These are phyloP conservation scores for Achlya flavicornis DNA, from an alignment of 2,888 invertebrate species.

Conservation along the genomic window DNA sequence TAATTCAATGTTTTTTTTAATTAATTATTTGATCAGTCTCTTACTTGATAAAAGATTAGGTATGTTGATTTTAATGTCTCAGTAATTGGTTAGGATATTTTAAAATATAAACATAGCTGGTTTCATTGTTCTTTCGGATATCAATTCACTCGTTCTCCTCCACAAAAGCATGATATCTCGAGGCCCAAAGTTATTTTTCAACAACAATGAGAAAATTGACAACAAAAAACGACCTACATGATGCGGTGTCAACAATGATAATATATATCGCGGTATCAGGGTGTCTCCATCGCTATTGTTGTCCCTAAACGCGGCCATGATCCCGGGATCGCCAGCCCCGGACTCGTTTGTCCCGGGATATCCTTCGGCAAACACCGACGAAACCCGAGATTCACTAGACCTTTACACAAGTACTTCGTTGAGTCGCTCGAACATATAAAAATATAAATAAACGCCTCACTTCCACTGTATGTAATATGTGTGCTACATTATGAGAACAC, in stretches of 20 bases:
- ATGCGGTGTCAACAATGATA: slow-evolving; percentile 79
- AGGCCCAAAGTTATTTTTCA: slow-evolving; percentile 60
- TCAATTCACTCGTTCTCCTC: slow-evolving; percentile 31
- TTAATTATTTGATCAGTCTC: no score
- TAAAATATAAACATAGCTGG: background rate
- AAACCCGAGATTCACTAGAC: slow-evolving; percentile 78
- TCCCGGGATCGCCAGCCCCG: slow-evolving; percentile 68
- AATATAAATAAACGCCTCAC: slow-evolving; percentile 69
- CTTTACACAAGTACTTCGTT: slow-evolving; percentile 75
- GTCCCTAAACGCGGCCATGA: slow-evolving; percentile 71
- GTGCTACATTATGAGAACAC: slow-evolving; percentile 16
- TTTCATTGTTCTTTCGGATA: slow-evolving; percentile 22
- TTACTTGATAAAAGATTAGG: no score
- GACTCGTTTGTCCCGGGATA: slow-evolving; percentile 79
- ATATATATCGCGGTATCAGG: slow-evolving; percentile 77
- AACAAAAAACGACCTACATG: slow-evolving; percentile 77
- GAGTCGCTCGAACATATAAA: slow-evolving; percentile 62
- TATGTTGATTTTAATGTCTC: background rate
- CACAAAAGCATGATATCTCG: slow-evolving; percentile 46
- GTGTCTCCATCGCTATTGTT: slow-evolving; percentile 73
- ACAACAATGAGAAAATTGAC: slow-evolving; percentile 71
- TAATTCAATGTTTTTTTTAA: no score
- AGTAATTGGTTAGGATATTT: background rate
- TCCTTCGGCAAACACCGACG: slow-evolving; percentile 79
- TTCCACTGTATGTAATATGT: slow-evolving; percentile 35